A percentile compares a stretch with the other conserved stretches of the same genome.
Conservation (phyloP, 2,797 vertebrate species). For the Lutjanus argentimaculatus region DNA sequence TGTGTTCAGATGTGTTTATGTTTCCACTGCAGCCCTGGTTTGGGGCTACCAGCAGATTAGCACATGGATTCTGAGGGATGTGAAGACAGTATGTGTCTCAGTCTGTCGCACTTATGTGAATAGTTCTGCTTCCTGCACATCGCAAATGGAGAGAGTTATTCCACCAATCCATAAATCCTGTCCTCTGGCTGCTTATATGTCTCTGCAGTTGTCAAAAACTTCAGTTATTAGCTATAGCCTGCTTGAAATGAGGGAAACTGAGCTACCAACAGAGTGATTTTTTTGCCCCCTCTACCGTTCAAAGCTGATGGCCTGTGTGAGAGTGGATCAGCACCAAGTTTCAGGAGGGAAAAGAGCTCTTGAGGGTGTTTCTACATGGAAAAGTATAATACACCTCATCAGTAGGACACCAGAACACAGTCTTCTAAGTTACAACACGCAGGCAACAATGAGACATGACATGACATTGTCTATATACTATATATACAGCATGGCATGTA, state of each 20-base stretch:
- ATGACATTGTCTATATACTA: background rate
- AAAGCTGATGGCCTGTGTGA: background rate
- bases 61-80: background rate
- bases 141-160: background rate
- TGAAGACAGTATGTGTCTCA: background rate
- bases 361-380: background rate
- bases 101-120: conserved; percentile 1
- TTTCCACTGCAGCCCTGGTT: background rate
- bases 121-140: background rate
- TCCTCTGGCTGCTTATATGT: conserved; percentile 1
- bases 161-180: background rate
- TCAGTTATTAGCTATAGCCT: background rate
- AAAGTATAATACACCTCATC: no score
- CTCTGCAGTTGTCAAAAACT: background rate
- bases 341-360: background rate
- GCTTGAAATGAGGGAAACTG: background rate
- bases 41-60: background rate
- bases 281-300: background rate
- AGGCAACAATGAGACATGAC: background rate
- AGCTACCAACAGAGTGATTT: background rate
- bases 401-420: background rate
- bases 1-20: background rate
- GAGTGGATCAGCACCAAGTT: background rate
- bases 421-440: background rate
- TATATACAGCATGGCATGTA: background rate